phyloP scores from a whole-genome alignment of 2,797 vertebrate genomes.

The Scleropages formosus region DNA sequence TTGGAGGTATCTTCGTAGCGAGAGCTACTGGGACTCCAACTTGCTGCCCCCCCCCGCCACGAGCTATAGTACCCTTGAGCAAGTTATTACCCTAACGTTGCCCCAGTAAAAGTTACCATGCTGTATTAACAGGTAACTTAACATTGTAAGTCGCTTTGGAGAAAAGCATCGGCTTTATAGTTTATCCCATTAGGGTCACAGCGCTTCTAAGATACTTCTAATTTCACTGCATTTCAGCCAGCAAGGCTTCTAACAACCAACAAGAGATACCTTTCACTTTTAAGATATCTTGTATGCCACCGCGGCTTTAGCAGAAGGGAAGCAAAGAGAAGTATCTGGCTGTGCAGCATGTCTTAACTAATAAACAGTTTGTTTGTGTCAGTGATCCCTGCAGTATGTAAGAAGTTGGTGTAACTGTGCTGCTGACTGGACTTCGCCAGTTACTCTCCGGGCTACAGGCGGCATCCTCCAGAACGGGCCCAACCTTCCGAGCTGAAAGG shows the following conservation, averaged over 20 bases:
- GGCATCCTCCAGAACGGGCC: conserved; percentile 24
- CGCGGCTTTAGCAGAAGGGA: not conserved
- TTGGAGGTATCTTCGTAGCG: not conserved
- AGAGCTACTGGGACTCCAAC: too few relatives aligned
- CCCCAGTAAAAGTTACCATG: too few relatives aligned
- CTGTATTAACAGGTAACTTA: too few relatives aligned
- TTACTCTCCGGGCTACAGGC: conserved; percentile 19
- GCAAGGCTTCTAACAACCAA: not conserved
- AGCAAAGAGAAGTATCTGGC: not conserved
- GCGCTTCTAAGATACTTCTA: too few relatives aligned
- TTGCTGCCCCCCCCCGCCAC: too few relatives aligned
- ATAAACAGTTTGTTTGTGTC: not conserved
- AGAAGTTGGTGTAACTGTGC: not conserved
- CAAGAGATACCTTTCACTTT: not conserved
- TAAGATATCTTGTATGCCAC: not conserved
- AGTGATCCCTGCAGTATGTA: conserved; percentile 6
- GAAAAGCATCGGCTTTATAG: too few relatives aligned
- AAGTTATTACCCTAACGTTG: too few relatives aligned
- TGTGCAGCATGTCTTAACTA: too few relatives aligned
- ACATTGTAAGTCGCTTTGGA: too few relatives aligned
- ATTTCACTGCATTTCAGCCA: not conserved
- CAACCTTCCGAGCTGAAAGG: conserved; percentile 16
- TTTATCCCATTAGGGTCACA: too few relatives aligned
- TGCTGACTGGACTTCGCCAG: conserved; percentile 28
- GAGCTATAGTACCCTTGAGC: too few relatives aligned